phyloP scores from a whole-genome alignment of 2,113 vertebrate genomes.

The Ceratotherium simum region DNA sequence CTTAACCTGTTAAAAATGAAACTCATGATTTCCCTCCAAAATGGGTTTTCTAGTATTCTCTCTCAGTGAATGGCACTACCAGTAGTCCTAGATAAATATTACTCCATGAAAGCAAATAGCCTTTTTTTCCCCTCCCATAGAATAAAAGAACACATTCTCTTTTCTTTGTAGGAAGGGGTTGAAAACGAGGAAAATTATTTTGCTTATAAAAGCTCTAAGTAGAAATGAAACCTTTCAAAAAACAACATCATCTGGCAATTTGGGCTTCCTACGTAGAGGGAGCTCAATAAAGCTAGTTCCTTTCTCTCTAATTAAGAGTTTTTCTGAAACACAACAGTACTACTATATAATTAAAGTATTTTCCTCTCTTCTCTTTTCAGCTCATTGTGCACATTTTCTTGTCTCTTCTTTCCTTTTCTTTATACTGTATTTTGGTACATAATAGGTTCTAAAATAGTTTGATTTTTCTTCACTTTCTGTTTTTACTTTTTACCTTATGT shows the following conservation, averaged over 20 bases:
- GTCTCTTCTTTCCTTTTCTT: not conserved
- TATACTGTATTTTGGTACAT: not conserved
- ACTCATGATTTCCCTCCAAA: not conserved
- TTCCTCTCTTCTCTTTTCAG: not conserved
- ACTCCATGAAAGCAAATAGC: not conserved
- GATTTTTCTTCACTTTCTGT: slow-evolving; percentile 39
- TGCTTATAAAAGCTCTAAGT: slow-evolving; percentile 23
- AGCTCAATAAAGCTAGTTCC: slow-evolving; percentile 10
- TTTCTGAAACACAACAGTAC: slow-evolving; percentile 1
- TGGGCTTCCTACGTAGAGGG: not conserved
- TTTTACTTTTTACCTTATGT: slow-evolving; percentile 7
- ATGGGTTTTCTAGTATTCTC: not conserved
- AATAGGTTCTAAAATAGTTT: not conserved
- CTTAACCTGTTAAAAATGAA: slow-evolving; percentile 26
- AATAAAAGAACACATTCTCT: not conserved
- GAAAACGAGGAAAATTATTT: slow-evolving; percentile 37
- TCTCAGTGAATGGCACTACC: not conserved
- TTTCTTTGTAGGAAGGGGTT: not conserved
- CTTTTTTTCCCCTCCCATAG: not conserved
- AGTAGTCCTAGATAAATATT: not conserved
- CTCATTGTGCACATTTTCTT: not conserved
- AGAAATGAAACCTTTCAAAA: slow-evolving; percentile 51
- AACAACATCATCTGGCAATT: not conserved
- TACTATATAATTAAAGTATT: not conserved
- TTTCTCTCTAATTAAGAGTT: slow-evolving; percentile 16